Evolutionary conservation across 1,140 invertebrate species (phyloP), one percentile per base, ranked within the genome.

Genomic region (Dendrolimus punctatus): DNA sequence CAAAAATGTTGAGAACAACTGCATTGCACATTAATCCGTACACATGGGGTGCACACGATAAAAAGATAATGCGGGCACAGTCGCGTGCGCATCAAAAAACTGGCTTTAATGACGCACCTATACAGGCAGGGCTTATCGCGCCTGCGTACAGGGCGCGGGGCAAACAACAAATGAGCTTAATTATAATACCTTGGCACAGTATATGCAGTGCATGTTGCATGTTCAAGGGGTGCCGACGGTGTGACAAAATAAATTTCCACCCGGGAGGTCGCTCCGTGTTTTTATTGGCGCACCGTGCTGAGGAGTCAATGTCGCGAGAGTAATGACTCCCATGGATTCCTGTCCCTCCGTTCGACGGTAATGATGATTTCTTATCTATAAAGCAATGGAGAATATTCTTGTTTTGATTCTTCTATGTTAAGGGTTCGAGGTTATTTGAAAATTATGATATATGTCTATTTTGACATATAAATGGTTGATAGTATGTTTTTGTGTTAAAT

Each of bases 81-180:
- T 73, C 81, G 81, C 80, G 80, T 80, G 81, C 81, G 81, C 81
- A 83, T 73, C 72, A 71, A 71, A 76, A 77, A 76, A 79, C 67
- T 57, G 51, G 63, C 58, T 76, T 71, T 85, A 82, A 83, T 71
- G 78, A 83, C 73, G 70, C 78, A 83, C 81, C 78, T 85, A 73
- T 80, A 70, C 56, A 67, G 53, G 60, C 52, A 53, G 39, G 68
- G 78, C 71, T 82, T 82, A 82, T 82, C 76, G 77, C 77, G 81
- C 79, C 76, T 82, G 74, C 79, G 76, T 68, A 53, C 62, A 52
- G 52, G 50, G 64, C 40, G 23, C 43, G n/a, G 6, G 57, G 51
- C 52, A 64, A 74, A 72, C 67, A 78, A 81, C 80, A 79, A 85
- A 85, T 80, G 76, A 76, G 71, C 80, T 78, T 78, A 78, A 85